Percentiles rank a stretch among this genome's conserved stretches.
phyloP scores from a whole-genome alignment of 2,113 vertebrate genomes.

The Amblyopsis rosae region DNA sequence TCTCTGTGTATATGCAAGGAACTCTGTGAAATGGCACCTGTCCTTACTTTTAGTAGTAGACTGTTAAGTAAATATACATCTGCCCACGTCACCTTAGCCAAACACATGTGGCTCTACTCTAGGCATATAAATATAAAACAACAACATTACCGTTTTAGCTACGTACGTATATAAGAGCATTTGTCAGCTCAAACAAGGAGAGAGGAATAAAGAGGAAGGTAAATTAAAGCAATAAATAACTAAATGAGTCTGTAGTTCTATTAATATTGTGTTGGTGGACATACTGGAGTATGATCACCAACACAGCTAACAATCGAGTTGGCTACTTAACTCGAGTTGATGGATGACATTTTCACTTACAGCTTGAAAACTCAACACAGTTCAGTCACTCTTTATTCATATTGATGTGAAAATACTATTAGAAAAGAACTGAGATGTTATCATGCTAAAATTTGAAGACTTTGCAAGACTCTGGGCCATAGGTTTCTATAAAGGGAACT shows the following conservation, averaged over 20 bases:
- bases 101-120: too few relatives aligned
- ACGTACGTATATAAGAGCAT: constrained; percentile 9
- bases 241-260: constrained; percentile 24
- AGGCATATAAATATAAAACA: too few relatives aligned
- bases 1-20: too few relatives aligned
- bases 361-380: constrained; percentile 37
- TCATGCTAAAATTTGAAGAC: constrained; percentile 44
- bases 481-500: constrained; percentile 37
- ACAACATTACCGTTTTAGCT: too few relatives aligned
- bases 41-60: too few relatives aligned
- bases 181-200: constrained; percentile 6
- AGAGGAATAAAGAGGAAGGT: not conserved
- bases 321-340: constrained; percentile 24
- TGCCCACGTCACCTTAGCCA: too few relatives aligned
- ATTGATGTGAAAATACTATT: constrained; percentile 59
- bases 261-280: constrained; percentile 12
- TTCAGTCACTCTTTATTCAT: constrained; percentile 51
- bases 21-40: too few relatives aligned
- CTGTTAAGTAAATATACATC: too few relatives aligned
- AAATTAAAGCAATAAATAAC: constrained; percentile 21
- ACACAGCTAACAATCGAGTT: constrained; percentile 50
- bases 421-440: constrained; percentile 52
- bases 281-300: too few relatives aligned
- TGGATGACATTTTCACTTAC: constrained; percentile 43
- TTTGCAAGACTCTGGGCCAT: constrained; percentile 41